Evolutionary conservation across 1,140 invertebrate genomes (phyloP).

Genomic region (Lasaia peninsularis): DNA sequence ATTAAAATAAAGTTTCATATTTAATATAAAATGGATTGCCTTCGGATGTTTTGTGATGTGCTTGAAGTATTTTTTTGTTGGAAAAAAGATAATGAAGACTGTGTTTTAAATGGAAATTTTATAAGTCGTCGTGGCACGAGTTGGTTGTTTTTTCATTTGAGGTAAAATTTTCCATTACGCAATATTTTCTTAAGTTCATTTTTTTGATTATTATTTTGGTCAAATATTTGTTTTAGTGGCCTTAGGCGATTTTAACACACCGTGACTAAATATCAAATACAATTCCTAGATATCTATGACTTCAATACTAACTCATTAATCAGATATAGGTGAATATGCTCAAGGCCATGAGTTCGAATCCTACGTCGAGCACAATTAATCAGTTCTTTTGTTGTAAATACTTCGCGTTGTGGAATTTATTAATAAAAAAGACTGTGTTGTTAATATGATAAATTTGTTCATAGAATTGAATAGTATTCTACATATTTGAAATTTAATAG

Average conservation of each 20-base stretch:
- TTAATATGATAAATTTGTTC: too few species aligned
- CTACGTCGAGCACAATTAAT: neutral
- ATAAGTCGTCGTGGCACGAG: slow-evolving; percentile 46
- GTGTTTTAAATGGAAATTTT: slow-evolving; percentile 76
- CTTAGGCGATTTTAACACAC: neutral
- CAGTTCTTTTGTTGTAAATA: neutral
- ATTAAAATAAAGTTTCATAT: slow-evolving; percentile 34
- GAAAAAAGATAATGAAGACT: slow-evolving; percentile 71
- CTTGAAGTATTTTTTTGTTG: slow-evolving; percentile 61
- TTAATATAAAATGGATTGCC: neutral
- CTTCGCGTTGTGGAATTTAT: too few species aligned
- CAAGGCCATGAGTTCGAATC: too few species aligned
- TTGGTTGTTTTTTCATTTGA: slow-evolving; percentile 60
- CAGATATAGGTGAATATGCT: too few species aligned
- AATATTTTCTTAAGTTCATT: slow-evolving; percentile 35
- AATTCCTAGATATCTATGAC: too few species aligned
- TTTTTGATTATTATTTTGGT: slow-evolving; percentile 21
- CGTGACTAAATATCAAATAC: too few species aligned
- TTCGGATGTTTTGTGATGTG: slow-evolving; percentile 30
- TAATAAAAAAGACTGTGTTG: too few species aligned
- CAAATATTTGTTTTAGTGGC: neutral
- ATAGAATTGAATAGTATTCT: too few species aligned
- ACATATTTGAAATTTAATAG: too few species aligned
- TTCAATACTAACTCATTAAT: too few species aligned
- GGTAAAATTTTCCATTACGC: slow-evolving; percentile 62